A percentile compares a stretch with the other conserved stretches of the same genome.
Evolutionary conservation across 2,888 invertebrate genomes (phyloP).

Genomic region (Petrolisthes manimaculis): DNA sequence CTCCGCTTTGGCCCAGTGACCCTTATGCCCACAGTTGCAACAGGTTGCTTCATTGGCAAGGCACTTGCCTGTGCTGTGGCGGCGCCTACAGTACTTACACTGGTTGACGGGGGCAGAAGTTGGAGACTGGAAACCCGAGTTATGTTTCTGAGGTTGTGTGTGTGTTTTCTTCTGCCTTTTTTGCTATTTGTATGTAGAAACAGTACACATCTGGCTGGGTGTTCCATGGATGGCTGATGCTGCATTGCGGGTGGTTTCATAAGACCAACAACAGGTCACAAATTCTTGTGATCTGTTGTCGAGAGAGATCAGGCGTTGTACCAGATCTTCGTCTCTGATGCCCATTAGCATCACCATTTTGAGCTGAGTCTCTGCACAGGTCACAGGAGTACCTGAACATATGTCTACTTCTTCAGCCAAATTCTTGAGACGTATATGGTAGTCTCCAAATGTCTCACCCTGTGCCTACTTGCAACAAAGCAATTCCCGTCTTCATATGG

Average conservation of each 20-base stretch:
- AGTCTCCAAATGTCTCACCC: no score
- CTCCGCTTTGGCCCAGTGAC: slow-evolving; percentile 11
- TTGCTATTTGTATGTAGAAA: slow-evolving; percentile 10
- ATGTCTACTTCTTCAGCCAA: slow-evolving; percentile 20
- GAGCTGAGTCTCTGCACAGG: no score
- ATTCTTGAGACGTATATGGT: not conserved
- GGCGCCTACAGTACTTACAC: not conserved
- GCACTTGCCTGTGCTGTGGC: not conserved
- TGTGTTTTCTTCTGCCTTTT: not conserved
- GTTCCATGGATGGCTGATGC: slow-evolving; percentile 4
- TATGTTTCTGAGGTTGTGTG: not conserved
- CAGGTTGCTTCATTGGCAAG: not conserved
- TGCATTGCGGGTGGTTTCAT: not conserved
- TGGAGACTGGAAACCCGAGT: no score
- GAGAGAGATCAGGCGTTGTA: not conserved
- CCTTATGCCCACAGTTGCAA: slow-evolving; percentile 10
- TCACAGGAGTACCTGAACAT: slow-evolving; percentile 2
- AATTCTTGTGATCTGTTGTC: not conserved
- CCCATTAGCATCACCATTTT: no score
- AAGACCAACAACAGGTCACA: not conserved
- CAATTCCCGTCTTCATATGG: not conserved
- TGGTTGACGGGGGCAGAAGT: not conserved
- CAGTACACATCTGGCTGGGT: not conserved
- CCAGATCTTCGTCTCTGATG: no score
- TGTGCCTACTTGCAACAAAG: no score